Conservation (phyloP, 2,888 invertebrate species). For the Bugula neritina region DNA sequence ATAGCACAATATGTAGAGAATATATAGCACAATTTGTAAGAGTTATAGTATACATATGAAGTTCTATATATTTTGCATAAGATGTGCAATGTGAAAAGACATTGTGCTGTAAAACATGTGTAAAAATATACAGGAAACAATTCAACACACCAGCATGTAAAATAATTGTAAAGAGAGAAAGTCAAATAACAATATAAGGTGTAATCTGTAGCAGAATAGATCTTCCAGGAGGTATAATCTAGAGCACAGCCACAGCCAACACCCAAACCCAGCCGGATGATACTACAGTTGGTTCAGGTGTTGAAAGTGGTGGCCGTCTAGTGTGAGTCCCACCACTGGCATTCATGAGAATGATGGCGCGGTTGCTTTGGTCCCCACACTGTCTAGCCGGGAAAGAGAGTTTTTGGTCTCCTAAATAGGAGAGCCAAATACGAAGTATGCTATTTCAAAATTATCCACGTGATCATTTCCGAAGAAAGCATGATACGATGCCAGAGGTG, state of each 20-base stretch:
- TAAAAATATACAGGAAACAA: no score
- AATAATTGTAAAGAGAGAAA: no score
- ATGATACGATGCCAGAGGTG: constrained; percentile 4
- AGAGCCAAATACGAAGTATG: constrained; percentile 21
- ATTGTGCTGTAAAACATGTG: no score
- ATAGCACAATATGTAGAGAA: no score
- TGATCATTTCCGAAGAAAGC: constrained; percentile 13
- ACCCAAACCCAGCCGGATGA: neutral
- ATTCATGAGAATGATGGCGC: constrained; percentile 24
- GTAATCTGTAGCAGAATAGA: neutral
- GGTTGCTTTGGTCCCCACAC: constrained; percentile 19
- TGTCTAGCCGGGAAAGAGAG: constrained; percentile 16
- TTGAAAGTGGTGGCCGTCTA: constrained; percentile 23
- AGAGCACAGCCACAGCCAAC: neutral
- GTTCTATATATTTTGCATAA: no score
- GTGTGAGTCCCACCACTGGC: constrained; percentile 25
- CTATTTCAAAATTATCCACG: neutral
- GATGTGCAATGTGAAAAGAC: no score
- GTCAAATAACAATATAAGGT: no score
- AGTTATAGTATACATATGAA: no score
- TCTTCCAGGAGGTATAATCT: neutral
- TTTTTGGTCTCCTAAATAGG: constrained; percentile 25
- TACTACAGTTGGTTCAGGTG: neutral
- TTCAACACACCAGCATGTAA: no score
- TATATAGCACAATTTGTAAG: no score